phyloP scores from a whole-genome alignment of 1,140 invertebrate genomes.

The Agraylea sexmaculata region DNA sequence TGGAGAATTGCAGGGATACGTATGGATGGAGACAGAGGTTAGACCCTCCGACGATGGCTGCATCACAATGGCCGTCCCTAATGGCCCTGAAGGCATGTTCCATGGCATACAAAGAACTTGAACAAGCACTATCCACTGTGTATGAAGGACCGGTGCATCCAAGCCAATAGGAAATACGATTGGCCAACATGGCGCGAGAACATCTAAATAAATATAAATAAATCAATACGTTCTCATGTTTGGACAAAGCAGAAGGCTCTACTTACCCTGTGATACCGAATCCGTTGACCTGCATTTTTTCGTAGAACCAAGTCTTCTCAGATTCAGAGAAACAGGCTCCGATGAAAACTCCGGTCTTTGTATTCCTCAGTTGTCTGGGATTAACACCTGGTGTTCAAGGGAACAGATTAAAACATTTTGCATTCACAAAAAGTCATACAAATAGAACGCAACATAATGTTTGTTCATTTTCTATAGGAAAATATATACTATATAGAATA shows the following conservation, averaged over 20 bases:
- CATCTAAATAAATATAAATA: slow-evolving; percentile 40
- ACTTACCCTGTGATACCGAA: slow-evolving; percentile 59
- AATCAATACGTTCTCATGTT: neutral
- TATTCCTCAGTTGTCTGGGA: slow-evolving; percentile 48
- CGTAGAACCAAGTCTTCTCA: slow-evolving; percentile 56
- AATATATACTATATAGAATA: too few relatives aligned
- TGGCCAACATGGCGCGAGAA: slow-evolving; percentile 81
- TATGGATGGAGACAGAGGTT: slow-evolving; percentile 76
- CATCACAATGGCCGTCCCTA: slow-evolving; percentile 62
- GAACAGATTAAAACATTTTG: too few relatives aligned
- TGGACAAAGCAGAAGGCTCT: neutral
- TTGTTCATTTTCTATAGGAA: too few relatives aligned
- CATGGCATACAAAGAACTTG: slow-evolving; percentile 75
- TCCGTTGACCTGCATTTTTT: slow-evolving; percentile 47
- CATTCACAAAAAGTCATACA: too few relatives aligned
- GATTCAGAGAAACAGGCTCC: slow-evolving; percentile 70
- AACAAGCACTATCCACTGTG: slow-evolving; percentile 81
- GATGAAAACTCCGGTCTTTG: slow-evolving; percentile 70
- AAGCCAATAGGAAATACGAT: slow-evolving; percentile 70
- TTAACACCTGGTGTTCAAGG: slow-evolving; percentile 64
- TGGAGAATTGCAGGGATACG: slow-evolving; percentile 71
- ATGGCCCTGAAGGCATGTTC: slow-evolving; percentile 75
- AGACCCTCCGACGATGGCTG: slow-evolving; percentile 75
- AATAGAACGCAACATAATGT: too few relatives aligned
- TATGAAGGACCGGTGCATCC: slow-evolving; percentile 64